Evolutionary conservation across 2,797 vertebrate species (phyloP), one percentile per base, ranked within the genome.

Genomic region (Thunnus albacares): DNA sequence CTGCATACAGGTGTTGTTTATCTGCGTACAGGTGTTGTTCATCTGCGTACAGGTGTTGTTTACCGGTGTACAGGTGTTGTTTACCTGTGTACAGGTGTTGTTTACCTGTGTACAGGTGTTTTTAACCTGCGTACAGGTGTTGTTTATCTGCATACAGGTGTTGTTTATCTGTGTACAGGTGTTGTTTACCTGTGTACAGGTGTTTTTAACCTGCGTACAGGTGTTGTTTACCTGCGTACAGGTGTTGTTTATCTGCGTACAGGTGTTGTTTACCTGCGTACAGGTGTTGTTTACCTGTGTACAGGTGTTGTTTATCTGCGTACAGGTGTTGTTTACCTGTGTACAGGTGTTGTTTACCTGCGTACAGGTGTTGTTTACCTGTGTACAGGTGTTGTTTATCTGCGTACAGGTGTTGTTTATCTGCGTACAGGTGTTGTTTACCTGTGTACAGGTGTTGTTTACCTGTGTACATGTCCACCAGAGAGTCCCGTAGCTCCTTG

Each of bases 401-500:
- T 57, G 12, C 6, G 18, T 30, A 26, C 1, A 17, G 22, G 41
- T 6, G 18, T 47, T 28, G 14, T n/a, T 7, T 26, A 58, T 17
- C 12, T 18, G 35, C 38, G 30, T 24, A 45, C 2, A 20, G 6
- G 5, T 30, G 28, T 30, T 30, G 28, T 30, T 30, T 30, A 30
- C 3, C 28, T 30, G 28, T 30, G 28, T 30, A 5, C 28, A 30
- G 28, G 5, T 30, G 20, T 63, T 9, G 14, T 17, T 91, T 89
- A 95, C 94, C 94, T 95, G 72, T 86, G 89, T 92, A 93, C 84
- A 93, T 89, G 85, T 94, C 90, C 91, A 94, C 86, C 71, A 92
- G 85, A 0, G 92, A 91, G 35, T 93, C 93, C 79, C 14, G 4
- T 22, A 96, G 94, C 79, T 94, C 86, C 70, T 86, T 87, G 80